phyloP scores from a whole-genome alignment of 2,888 invertebrate species.

The Coremacera marginata region DNA sequence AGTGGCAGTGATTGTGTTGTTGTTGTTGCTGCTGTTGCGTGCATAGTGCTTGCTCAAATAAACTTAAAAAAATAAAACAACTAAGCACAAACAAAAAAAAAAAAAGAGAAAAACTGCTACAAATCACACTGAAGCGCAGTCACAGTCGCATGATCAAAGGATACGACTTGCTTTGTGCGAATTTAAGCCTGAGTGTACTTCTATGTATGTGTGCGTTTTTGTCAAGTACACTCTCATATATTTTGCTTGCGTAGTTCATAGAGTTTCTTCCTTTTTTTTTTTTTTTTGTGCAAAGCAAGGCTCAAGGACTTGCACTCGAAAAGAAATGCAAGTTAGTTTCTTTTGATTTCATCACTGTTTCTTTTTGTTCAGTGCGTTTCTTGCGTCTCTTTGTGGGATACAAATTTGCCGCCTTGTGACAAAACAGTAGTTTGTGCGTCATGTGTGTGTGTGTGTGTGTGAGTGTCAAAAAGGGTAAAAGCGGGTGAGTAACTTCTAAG shows the following conservation, averaged over 20 bases:
- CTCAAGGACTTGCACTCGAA: conserved; percentile 32
- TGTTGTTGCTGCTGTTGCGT: conserved; percentile 35
- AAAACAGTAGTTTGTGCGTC: background rate
- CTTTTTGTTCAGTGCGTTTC: background rate
- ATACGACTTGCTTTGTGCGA: conserved; percentile 27
- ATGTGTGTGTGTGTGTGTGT: background rate
- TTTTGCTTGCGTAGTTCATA: conserved; percentile 30
- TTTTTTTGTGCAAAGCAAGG: background rate
- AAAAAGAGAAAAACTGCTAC: conserved; percentile 41
- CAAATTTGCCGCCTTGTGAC: background rate
- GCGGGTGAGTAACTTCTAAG: no score
- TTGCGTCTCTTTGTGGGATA: no score
- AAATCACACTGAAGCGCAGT: conserved; percentile 35
- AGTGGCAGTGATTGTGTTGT: background rate
- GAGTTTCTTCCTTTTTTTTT: conserved; percentile 7
- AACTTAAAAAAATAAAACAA: conserved; percentile 10
- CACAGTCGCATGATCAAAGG: conserved; percentile 43
- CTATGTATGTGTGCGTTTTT: conserved; percentile 23
- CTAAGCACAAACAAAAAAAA: conserved; percentile 10
- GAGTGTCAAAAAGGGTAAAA: background rate
- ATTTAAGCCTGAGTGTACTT: conserved; percentile 20
- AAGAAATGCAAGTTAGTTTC: conserved; percentile 40
- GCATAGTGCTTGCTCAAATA: background rate
- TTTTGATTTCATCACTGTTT: background rate
- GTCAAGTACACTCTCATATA: conserved; percentile 6